Conservation (phyloP, 1,140 invertebrate genomes). For the Brachionus rubens region DNA sequence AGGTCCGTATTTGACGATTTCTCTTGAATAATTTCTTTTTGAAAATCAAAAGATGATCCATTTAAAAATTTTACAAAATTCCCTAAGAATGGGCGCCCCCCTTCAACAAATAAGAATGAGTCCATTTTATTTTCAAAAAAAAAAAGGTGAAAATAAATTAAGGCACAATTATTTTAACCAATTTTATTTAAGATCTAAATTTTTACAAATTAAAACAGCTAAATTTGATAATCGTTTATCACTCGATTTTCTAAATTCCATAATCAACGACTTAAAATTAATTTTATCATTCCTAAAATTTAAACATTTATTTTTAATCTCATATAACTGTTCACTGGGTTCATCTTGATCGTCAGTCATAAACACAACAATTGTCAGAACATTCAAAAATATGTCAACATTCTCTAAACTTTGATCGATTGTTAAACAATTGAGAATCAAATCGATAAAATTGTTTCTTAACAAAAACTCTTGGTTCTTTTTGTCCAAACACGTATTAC, state of each 20-base stretch:
- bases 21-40: no score
- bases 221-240: constrained; percentile 32
- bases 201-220: not conserved
- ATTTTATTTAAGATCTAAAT: constrained; percentile 40
- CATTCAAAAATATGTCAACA: constrained; percentile 18
- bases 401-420: not conserved
- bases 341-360: not conserved
- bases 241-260: not conserved
- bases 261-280: constrained; percentile 11
- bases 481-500: constrained; percentile 33
- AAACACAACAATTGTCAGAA: constrained; percentile 9
- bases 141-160: no score
- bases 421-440: constrained; percentile 6
- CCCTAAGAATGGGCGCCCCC: no score
- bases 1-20: no score
- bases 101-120: no score
- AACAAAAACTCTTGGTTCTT: not conserved
- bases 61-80: no score
- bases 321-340: not conserved
- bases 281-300: constrained; percentile 10
- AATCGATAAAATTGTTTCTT: not conserved
- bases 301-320: constrained; percentile 4
- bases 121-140: no score
- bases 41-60: no score
- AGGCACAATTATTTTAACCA: no score